Evolutionary conservation across 2,113 vertebrate species (phyloP).

Genomic region (Dipodomys stephensi): DNA sequence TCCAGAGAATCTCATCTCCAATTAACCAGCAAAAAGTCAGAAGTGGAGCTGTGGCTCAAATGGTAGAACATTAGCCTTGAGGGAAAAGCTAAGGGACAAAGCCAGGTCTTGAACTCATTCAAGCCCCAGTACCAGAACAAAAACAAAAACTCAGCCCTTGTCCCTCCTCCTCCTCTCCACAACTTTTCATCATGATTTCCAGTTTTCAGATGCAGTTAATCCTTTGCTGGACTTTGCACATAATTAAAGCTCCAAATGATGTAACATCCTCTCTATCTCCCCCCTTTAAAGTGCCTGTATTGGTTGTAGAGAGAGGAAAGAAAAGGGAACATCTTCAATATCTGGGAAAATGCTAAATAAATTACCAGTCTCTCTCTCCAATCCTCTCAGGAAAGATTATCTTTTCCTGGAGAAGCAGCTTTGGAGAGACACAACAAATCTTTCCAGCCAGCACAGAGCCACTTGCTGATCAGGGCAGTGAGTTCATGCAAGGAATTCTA

Average conservation of each 20-base stretch:
- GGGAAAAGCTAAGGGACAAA: too few relatives aligned
- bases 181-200: neutral
- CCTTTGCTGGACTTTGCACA: neutral
- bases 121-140: too few relatives aligned
- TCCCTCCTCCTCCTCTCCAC: neutral
- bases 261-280: neutral
- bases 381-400: neutral
- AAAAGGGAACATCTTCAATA: neutral
- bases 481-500: neutral
- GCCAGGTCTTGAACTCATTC: too few relatives aligned
- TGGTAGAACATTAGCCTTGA: too few relatives aligned
- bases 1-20: too few relatives aligned
- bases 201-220: neutral
- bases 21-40: too few relatives aligned
- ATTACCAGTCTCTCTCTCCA: neutral
- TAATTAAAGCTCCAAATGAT: slow-evolving; percentile 46
- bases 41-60: too few relatives aligned
- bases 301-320: neutral
- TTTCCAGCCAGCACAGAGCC: neutral
- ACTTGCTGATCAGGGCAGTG: neutral
- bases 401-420: neutral
- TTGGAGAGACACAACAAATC: neutral
- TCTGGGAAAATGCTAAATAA: slow-evolving; percentile 19
- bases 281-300: slow-evolving; percentile 25
- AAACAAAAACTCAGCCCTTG: neutral